Conservation (phyloP, 2,113 vertebrate species). For the Dermatemys mawii region DNA sequence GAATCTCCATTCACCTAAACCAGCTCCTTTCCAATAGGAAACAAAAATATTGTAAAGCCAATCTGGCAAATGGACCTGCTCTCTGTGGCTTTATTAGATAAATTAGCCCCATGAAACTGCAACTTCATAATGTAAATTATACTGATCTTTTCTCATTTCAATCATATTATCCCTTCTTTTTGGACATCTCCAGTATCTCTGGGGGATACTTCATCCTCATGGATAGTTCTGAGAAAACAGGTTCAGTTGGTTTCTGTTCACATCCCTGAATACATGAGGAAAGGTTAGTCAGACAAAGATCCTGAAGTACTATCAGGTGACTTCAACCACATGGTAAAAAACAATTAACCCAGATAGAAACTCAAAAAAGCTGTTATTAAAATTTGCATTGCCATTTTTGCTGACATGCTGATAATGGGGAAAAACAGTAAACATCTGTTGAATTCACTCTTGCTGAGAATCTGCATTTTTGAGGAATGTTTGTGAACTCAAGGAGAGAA, state of each 20-base stretch:
- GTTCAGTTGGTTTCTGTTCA: neutral
- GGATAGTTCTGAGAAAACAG: conserved; percentile 8
- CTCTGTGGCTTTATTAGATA: conserved; percentile 32
- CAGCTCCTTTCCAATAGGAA: conserved; percentile 5
- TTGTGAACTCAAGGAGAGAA: neutral
- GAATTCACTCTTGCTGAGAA: neutral
- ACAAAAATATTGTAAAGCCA: conserved; percentile 1
- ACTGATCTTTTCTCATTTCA: conserved; percentile 34
- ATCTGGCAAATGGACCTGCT: conserved; percentile 28
- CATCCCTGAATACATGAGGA: conserved; percentile 55
- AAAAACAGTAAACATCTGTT: neutral
- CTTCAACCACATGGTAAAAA: conserved; percentile 27
- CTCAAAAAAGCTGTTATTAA: conserved; percentile 12
- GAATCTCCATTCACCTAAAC: conserved; percentile 23
- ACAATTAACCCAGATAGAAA: conserved; percentile 44
- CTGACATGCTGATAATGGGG: neutral
- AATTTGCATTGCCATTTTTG: conserved; percentile 36
- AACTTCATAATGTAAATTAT: neutral
- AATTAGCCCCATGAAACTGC: conserved; percentile 28
- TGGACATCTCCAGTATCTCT: conserved; percentile 29
- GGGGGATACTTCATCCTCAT: conserved; percentile 1
- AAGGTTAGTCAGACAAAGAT: conserved; percentile 50
- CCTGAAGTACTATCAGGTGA: conserved; percentile 39
- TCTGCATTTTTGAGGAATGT: neutral
- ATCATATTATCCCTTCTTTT: conserved; percentile 43